Evolutionary conservation across 1,140 invertebrate species (phyloP).

Genomic region (Microplitis mediator): DNA sequence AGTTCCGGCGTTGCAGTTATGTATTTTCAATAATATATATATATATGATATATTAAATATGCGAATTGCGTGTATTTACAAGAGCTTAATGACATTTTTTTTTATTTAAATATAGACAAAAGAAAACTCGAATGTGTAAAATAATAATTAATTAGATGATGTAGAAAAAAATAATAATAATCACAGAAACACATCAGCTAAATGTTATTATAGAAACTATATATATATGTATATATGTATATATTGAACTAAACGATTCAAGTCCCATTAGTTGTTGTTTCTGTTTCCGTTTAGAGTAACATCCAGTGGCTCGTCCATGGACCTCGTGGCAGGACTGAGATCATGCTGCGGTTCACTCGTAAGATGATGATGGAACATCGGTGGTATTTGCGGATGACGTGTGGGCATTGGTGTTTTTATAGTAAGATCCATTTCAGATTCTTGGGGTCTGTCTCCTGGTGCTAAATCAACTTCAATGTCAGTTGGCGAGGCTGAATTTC

Average conservation of each 20-base stretch:
- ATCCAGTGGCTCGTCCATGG: slow-evolving; percentile 57
- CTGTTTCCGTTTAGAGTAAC: slow-evolving; percentile 53
- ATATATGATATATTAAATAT: not conserved
- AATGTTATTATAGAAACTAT: not conserved
- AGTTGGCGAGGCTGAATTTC: slow-evolving; percentile 47
- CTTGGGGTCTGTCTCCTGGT: slow-evolving; percentile 52
- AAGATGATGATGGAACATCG: slow-evolving; percentile 53
- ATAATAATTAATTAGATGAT: not conserved
- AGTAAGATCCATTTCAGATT: slow-evolving; percentile 59
- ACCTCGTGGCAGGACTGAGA: slow-evolving; percentile 42
- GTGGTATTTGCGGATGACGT: slow-evolving; percentile 45
- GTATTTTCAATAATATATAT: not conserved
- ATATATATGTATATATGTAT: not conserved
- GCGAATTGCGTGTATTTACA: slow-evolving; percentile 4
- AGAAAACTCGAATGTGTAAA: not conserved
- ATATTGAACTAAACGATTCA: not conserved
- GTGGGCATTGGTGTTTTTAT: slow-evolving; percentile 50
- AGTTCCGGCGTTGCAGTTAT: not conserved
- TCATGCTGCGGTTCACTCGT: slow-evolving; percentile 37
- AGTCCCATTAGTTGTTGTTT: slow-evolving; percentile 42
- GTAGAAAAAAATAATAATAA: not conserved
- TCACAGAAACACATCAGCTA: not conserved
- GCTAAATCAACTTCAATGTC: slow-evolving; percentile 37
- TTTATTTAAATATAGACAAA: not conserved
- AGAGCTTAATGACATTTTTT: not conserved